Conservation (phyloP, 1,140 invertebrate genomes). For the Rhysida immarginata region DNA sequence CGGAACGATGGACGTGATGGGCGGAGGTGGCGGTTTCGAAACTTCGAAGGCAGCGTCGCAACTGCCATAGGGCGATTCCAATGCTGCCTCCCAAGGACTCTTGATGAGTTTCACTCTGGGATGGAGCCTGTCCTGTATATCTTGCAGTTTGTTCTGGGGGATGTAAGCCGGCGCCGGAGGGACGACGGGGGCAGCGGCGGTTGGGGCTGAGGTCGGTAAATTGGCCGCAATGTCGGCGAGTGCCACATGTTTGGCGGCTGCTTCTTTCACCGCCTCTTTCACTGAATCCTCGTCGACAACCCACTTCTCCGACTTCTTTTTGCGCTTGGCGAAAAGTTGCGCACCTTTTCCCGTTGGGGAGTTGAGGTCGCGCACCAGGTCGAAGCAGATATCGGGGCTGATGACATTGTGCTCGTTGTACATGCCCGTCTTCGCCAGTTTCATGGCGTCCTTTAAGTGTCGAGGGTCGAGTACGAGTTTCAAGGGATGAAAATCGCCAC, state of each 20-base stretch:
- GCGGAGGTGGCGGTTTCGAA: constrained; percentile 2
- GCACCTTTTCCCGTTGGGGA: constrained; percentile 62
- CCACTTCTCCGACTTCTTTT: constrained; percentile 72
- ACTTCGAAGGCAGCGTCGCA: constrained; percentile 50
- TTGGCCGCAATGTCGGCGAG: constrained; percentile 11
- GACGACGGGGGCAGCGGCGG: constrained; percentile 18
- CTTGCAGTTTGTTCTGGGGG: constrained; percentile 12
- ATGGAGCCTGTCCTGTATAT: constrained; percentile 33
- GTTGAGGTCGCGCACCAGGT: constrained; percentile 58
- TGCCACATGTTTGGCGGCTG: neutral
- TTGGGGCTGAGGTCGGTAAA: constrained; percentile 18
- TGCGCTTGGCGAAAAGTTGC: constrained; percentile 69
- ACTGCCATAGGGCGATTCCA: constrained; percentile 42
- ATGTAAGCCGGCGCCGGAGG: constrained; percentile 20
- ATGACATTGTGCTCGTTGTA: constrained; percentile 40
- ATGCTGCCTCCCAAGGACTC: constrained; percentile 55
- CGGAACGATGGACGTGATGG: neutral
- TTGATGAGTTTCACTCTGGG: constrained; percentile 43
- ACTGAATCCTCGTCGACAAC: constrained; percentile 56
- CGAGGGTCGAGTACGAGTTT: constrained; percentile 66
- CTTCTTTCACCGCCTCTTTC: constrained; percentile 23
- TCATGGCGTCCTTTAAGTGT: constrained; percentile 49
- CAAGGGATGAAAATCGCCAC: too few species aligned
- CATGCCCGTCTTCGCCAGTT: constrained; percentile 37
- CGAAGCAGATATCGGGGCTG: constrained; percentile 50